Base-by-base conservation (phyloP, 2,797 vertebrate species). In the Sternarchorhynchus goeldii region DNA sequence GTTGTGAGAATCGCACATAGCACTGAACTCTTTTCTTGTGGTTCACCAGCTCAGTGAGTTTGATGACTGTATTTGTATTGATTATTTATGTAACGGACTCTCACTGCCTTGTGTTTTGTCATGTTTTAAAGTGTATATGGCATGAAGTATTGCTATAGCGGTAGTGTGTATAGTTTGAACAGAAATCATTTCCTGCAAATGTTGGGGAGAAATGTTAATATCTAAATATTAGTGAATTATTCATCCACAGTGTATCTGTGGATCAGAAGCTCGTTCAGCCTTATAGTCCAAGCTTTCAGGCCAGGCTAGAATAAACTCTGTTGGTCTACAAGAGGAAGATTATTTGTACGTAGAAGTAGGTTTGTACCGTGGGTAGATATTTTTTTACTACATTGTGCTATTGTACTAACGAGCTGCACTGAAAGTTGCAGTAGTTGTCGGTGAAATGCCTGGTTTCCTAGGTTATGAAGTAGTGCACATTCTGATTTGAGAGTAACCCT, bases 51-150 rank as follows among this genome's bases (percentile, higher is more conserved):
- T 18, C 63, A 20, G 41, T 12, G 32, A 72, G 10, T 25, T 56
- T 45, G 53, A 25, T 36, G 25, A 56, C 50, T 39, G 53, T 21
- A 71, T 69, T 79, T 78, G 57, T 72, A 66, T 84, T 64, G 29
- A 60, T 53, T 65, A 39, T 78, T 78, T 80, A 68, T 82, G 64
- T 66, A 73, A 63, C 55, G 65, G 78, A 81, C 68, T 66, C 80
- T 83, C 71, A 66, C 83, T 82, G 85, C 85, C 85, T 86, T 84
- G 81, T 68, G 60, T 69, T 57, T 17, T 50, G 31, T 69, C 25
- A 68, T 81, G 63, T 65, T 67, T 80, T 64, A 70, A 68, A 76
- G 41, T 63, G 60, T 81, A 79, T 77, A 71, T 72, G 63, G 65
- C 66, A 60, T 36, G 36, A 20, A 70, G 50, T 41, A 31, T 68